Evolutionary conservation across 2,888 invertebrate genomes (phyloP).

Genomic region (Eupithecia dodoneata): DNA sequence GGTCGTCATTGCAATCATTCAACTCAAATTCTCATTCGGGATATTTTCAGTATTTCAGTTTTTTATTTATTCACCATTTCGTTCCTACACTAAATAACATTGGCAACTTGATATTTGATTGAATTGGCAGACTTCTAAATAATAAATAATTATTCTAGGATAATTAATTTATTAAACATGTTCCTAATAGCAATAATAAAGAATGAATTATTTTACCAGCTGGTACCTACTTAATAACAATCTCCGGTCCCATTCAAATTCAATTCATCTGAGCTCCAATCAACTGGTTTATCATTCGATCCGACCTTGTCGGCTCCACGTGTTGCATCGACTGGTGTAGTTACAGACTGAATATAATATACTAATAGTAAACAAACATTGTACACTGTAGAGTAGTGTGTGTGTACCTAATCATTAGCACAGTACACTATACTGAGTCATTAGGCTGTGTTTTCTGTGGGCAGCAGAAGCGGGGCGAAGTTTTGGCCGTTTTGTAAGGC

Average conservation of each 20-base stretch:
- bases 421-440: no score
- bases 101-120: no score
- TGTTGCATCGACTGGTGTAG: background rate
- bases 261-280: background rate
- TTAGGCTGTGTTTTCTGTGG: background rate
- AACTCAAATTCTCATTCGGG: background rate
- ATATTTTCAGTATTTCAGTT: no score
- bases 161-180: no score
- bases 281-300: background rate
- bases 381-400: background rate
- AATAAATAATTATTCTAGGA: no score
- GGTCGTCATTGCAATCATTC: no score
- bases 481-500: background rate
- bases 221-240: background rate
- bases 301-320: background rate
- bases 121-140: no score
- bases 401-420: background rate
- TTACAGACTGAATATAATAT: background rate
- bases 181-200: no score
- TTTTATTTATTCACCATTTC: no score
- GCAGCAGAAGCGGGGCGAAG: background rate
- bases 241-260: background rate
- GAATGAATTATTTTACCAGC: no score
- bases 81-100: no score
- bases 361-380: background rate